Conservation (phyloP, 2,113 vertebrate genomes). For the Nettapus auritus region DNA sequence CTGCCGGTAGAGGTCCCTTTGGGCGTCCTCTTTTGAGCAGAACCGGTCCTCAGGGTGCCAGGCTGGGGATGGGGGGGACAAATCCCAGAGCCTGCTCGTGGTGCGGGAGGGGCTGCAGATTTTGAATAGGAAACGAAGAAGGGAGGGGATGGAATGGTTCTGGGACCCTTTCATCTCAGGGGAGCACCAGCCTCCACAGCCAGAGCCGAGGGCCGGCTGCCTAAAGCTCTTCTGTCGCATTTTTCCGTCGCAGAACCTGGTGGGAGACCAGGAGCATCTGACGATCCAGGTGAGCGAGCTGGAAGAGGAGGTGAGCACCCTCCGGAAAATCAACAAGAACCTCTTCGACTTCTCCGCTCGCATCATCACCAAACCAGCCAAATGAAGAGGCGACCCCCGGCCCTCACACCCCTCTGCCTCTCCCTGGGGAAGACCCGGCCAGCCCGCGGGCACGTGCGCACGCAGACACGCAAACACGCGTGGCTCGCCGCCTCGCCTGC, state of each 20-base stretch:
- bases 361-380: constrained; percentile 86
- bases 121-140: neutral
- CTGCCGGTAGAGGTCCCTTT: too few relatives aligned
- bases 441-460: neutral
- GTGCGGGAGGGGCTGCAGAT: neutral
- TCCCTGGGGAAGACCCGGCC: neutral
- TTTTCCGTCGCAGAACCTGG: constrained; percentile 81
- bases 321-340: constrained; percentile 95
- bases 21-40: neutral
- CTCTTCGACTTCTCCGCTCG: constrained; percentile 93
- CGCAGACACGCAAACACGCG: neutral
- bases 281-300: constrained; percentile 88
- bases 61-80: rapidly evolving
- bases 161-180: too few relatives aligned
- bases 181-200: neutral
- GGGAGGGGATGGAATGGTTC: neutral
- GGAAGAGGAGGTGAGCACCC: constrained; percentile 90
- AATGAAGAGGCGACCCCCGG: constrained; percentile 60
- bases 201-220: rapidly evolving
- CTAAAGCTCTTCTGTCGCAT: rapidly evolving
- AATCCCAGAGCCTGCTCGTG: neutral
- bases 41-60: rapidly evolving
- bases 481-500: neutral
- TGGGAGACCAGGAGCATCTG: constrained; percentile 89
- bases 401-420: constrained; percentile 15